These are phyloP conservation scores for Sphenodon punctatus DNA, from an alignment of 2,797 vertebrate genomes.

Conservation along the genomic window DNA sequence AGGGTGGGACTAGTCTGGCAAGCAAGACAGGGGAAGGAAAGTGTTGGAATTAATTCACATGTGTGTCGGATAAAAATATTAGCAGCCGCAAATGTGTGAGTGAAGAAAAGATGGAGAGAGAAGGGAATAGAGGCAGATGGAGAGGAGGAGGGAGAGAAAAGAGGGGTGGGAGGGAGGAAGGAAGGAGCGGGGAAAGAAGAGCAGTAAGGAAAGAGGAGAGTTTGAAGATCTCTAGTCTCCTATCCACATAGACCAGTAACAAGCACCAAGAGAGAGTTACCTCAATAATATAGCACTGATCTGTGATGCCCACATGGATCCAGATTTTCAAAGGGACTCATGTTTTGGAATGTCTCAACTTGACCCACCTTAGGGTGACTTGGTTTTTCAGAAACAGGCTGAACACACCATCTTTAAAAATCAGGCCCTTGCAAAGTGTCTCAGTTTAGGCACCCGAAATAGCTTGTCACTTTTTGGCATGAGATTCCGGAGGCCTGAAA, in stretches of 20 bases:
- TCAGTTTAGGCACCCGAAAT: no score
- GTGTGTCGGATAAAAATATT: slow-evolving; percentile 65
- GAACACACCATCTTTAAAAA: no score
- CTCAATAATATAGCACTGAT: no score
- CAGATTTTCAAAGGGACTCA: neutral
- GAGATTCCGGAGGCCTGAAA: no score
- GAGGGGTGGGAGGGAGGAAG: slow-evolving; percentile 45
- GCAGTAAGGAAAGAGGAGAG: slow-evolving; percentile 24
- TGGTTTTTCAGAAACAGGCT: neutral
- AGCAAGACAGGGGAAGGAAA: slow-evolving; percentile 52
- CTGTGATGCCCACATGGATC: no score
- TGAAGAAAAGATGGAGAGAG: slow-evolving; percentile 61
- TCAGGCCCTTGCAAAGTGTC: no score
- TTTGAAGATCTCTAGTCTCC: neutral
- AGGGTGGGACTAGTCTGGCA: neutral
- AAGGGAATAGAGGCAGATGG: slow-evolving; percentile 71
- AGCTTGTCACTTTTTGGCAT: no score
- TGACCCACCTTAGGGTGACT: neutral
- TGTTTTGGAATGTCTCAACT: neutral
- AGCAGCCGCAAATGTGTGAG: slow-evolving; percentile 69
- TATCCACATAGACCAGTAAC: slow-evolving; percentile 42
- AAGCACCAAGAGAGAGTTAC: neutral
- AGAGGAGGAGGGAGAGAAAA: slow-evolving; percentile 69
- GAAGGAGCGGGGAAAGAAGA: slow-evolving; percentile 35
- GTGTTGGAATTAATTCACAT: slow-evolving; percentile 70